phyloP scores from a whole-genome alignment of 2,113 vertebrate genomes.

The Pituophis catenifer region DNA sequence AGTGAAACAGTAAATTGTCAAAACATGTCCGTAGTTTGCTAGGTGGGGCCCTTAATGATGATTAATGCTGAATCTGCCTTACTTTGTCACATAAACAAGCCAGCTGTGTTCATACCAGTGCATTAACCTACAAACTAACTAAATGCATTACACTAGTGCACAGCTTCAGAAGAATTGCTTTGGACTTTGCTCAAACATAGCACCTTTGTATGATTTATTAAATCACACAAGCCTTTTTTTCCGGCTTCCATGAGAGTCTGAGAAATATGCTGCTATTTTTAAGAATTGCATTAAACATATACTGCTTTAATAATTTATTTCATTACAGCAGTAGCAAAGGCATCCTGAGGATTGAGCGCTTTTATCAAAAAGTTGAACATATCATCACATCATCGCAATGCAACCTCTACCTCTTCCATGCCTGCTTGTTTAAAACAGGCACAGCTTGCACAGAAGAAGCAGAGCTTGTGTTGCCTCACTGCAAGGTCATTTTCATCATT shows the following conservation, averaged over 20 bases:
- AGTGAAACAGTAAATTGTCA: neutral
- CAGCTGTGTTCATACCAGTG: neutral
- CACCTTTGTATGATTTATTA: neutral
- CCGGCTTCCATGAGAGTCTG: neutral
- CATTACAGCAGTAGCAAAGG: neutral
- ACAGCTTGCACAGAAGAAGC: neutral
- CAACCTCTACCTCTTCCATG: neutral
- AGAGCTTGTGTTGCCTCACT: neutral
- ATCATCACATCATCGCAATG: neutral
- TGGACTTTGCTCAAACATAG: neutral
- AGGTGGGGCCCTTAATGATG: neutral
- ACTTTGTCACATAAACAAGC: neutral
- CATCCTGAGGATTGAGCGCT: neutral
- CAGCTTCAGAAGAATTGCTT: neutral
- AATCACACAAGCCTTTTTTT: neutral
- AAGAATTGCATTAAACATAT: neutral
- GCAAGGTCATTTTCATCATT: neutral
- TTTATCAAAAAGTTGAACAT: neutral
- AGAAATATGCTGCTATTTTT: neutral
- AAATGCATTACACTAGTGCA: neutral
- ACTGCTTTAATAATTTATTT: neutral
- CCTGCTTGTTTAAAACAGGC: neutral
- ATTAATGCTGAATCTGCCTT: neutral
- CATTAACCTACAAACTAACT: neutral
- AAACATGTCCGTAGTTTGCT: neutral